Percentiles rank a stretch among this genome's conserved stretches.
Evolutionary conservation across 2,797 vertebrate species (phyloP).

Genomic region (Trachops cirrhosus): DNA sequence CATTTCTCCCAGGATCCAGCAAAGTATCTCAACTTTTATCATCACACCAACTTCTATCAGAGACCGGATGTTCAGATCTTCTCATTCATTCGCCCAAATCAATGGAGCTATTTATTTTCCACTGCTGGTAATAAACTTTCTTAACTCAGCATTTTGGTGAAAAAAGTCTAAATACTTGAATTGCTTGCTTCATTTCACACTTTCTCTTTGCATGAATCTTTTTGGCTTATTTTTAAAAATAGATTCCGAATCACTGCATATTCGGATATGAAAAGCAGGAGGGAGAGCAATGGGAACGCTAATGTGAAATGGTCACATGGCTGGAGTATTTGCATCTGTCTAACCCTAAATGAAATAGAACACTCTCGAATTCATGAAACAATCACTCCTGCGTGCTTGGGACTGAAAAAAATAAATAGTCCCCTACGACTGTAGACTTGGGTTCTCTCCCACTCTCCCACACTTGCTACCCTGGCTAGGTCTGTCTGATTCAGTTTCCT

Average conservation of each 20-base stretch:
- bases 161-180: constrained; percentile 43
- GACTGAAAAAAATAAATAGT: background rate
- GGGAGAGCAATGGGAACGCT: constrained; percentile 43
- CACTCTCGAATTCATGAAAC: constrained; percentile 5
- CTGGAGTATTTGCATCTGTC: constrained; percentile 11
- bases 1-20: constrained; percentile 3
- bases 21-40: constrained; percentile 35
- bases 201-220: constrained; percentile 40
- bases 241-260: constrained; percentile 52
- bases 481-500: background rate
- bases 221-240: constrained; percentile 59
- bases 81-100: constrained; percentile 38
- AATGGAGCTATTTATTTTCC: constrained; percentile 59
- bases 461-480: background rate
- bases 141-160: constrained; percentile 46
- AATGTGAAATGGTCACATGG: constrained; percentile 13
- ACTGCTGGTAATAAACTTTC: constrained; percentile 54
- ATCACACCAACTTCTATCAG: constrained; percentile 1
- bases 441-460: background rate
- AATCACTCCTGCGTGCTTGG: background rate
- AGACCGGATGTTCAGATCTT: constrained; percentile 25
- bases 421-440: background rate
- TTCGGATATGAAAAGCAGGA: constrained; percentile 58
- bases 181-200: constrained; percentile 54
- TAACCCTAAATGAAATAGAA: background rate